phyloP scores from a whole-genome alignment of 2,113 vertebrate genomes.

The Casuarius casuarius region DNA sequence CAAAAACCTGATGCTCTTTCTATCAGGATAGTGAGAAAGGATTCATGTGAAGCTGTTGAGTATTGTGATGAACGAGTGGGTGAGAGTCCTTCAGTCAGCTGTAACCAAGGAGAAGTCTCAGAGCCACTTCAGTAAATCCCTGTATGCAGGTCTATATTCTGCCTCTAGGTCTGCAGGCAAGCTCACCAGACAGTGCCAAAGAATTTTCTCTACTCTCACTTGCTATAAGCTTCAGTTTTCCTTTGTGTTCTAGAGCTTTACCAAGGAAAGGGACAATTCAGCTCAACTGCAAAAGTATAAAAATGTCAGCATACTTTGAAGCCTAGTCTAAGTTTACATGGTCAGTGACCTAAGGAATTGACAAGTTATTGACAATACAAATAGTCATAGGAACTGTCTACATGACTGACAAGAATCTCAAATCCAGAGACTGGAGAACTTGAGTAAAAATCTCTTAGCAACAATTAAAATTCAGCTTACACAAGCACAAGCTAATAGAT shows the following conservation, averaged over 20 bases:
- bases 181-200: background rate
- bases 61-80: background rate
- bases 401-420: background rate
- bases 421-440: background rate
- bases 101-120: background rate
- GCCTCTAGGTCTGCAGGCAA: background rate
- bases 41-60: background rate
- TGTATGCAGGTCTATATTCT: rapidly evolving
- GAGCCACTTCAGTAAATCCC: background rate
- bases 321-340: background rate
- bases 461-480: background rate
- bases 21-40: background rate
- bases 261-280: background rate
- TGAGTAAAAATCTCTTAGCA: background rate
- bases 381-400: background rate
- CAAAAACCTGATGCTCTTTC: background rate
- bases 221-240: background rate
- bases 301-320: background rate
- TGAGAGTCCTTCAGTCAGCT: background rate
- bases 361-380: background rate
- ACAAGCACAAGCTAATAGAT: background rate
- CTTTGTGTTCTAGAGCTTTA: background rate
- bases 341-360: background rate
- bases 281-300: background rate
- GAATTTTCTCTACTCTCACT: rapidly evolving